Percentiles rank a stretch among this genome's conserved stretches.
These are phyloP conservation scores for Hemicentrotus pulcherrimus DNA, from an alignment of 35 echinoderm and acorn worm species.

Conservation along the genomic window DNA sequence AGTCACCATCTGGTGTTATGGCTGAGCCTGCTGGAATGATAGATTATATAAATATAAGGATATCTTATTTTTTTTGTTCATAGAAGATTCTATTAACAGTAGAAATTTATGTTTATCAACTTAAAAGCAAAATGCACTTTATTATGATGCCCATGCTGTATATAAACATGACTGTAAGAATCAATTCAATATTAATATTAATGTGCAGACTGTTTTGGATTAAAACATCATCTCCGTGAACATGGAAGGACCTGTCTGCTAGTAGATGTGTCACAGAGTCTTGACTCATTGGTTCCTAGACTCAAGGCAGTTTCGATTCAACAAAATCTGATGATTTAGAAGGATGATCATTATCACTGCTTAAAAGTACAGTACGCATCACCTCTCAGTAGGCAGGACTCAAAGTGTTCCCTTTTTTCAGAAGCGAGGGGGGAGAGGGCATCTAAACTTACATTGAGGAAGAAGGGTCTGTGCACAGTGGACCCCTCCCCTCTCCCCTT, in stretches of 20 bases:
- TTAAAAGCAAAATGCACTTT: too few relatives aligned
- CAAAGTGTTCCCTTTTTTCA: not conserved
- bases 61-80: too few relatives aligned
- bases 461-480: too few relatives aligned
- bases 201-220: not conserved
- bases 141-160: too few relatives aligned
- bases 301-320: not conserved
- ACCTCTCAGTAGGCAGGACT: not conserved
- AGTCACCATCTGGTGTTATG: too few relatives aligned
- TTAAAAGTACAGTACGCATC: not conserved
- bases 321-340: not conserved
- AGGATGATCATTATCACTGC: not conserved
- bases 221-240: not conserved
- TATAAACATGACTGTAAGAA: not conserved
- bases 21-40: too few relatives aligned
- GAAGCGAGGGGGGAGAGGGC: not conserved
- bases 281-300: not conserved
- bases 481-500: too few relatives aligned
- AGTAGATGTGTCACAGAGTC: not conserved
- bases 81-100: too few relatives aligned
- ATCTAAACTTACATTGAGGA: too few relatives aligned
- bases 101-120: too few relatives aligned
- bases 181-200: not conserved
- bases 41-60: too few relatives aligned
- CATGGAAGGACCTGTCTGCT: not conserved